Base-by-base conservation (phyloP, 1,140 invertebrate genomes). In the Fopius arisanus region DNA sequence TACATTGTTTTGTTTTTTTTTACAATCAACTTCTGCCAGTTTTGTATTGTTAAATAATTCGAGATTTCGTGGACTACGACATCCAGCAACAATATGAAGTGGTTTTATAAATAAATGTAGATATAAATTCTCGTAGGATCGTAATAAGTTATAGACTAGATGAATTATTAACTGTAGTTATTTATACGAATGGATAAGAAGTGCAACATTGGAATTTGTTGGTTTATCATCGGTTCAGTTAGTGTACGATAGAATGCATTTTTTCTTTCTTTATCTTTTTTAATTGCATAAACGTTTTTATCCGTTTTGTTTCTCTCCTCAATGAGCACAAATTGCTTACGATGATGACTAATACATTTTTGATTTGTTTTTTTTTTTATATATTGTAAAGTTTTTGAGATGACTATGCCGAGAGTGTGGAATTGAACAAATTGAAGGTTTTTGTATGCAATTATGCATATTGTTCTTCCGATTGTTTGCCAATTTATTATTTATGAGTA, bases 91-190 rank as follows among this genome's bases (percentile, higher is more conserved):
- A 78, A 84, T 81, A 81, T 78, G 81, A 83, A 63, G 78, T 76
- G 84, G 81, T 79, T 84, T 79, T 81, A 78, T 80, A 84, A 62
- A 78, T 84, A 83, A n/a, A 79, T 87, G 84, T 86, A 87, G 82
- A 87, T 87, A 86, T 79, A 66, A 75, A 71, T 31, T 78, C 76
- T 72, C 75, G 76, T 85, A 83, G 75, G 70, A 68, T 80, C 80
- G 70, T 84, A 80, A 81, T 84, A 82, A 83, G 77, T 82, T 82
- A 80, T 83, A 83, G 70, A 74, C 48, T 81, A 79, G 75, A 70
- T 78, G 37, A 78, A 62, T 79, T 73, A 48, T 48, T 48, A 71
- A 76, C 77, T 70, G 28, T 81, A 80, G 28, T 73, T 84, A 85
- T 84, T 84, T 83, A 85, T 84, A 79, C 54, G 75, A 66, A 62